Conservation (phyloP, 2,113 vertebrate genomes). For the Tragelaphus buxtoni region DNA sequence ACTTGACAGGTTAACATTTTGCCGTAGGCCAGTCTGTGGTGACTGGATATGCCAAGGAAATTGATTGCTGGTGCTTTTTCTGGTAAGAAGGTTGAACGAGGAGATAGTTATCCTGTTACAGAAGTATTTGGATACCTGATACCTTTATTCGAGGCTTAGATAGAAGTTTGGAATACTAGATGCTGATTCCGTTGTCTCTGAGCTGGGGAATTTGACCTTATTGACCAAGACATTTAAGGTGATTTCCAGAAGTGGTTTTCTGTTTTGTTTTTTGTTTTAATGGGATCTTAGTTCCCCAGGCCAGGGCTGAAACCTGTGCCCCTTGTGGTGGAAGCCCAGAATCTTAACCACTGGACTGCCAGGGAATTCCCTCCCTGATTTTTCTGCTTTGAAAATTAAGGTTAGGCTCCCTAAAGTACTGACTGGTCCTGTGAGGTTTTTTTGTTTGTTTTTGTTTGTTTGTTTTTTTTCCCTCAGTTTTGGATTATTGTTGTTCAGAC, state of each 20-base stretch:
- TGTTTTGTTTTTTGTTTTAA: background rate
- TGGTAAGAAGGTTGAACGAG: background rate
- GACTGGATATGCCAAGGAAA: background rate
- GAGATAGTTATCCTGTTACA: background rate
- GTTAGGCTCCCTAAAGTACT: background rate
- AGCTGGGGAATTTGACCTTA: constrained; percentile 10
- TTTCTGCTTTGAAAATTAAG: background rate
- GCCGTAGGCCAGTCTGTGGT: background rate
- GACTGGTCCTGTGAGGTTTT: background rate
- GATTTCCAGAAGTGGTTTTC: constrained; percentile 15
- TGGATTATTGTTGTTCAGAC: background rate
- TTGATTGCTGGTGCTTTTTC: background rate
- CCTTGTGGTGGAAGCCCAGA: background rate
- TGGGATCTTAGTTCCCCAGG: background rate
- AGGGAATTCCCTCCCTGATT: background rate
- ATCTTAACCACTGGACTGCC: background rate
- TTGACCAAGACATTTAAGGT: constrained; percentile 5
- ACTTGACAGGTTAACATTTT: background rate
- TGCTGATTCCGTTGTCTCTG: constrained; percentile 17
- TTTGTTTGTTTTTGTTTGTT: background rate
- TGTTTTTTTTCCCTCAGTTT: accelerated
- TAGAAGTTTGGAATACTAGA: constrained; percentile 15
- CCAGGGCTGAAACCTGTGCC: background rate
- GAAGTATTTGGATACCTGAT: background rate
- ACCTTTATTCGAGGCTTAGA: constrained; percentile 5